Conservation (phyloP, 2,797 vertebrate species). For the Sparidentex hasta region DNA sequence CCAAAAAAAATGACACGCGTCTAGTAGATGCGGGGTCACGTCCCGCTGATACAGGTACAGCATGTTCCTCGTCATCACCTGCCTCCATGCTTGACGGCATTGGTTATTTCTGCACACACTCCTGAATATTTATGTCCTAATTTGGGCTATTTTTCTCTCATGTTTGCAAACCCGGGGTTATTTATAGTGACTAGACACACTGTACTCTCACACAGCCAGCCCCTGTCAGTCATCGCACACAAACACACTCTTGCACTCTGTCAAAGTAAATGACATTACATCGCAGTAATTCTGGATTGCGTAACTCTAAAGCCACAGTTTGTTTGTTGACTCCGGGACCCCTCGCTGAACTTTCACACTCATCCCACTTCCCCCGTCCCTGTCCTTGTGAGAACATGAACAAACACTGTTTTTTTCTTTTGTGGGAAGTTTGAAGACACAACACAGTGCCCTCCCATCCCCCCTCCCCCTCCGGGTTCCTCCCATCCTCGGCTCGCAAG, state of each 20-base stretch:
- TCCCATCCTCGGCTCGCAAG: slow-evolving; percentile 45
- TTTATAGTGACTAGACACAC: slow-evolving; percentile 70
- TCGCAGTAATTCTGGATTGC: slow-evolving; percentile 54
- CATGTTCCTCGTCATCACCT: slow-evolving; percentile 48
- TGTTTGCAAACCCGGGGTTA: slow-evolving; percentile 66
- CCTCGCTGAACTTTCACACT: slow-evolving; percentile 69
- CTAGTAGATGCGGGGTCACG: slow-evolving; percentile 17
- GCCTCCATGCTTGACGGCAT: slow-evolving; percentile 39
- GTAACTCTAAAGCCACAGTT: slow-evolving; percentile 54
- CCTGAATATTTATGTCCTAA: slow-evolving; percentile 69
- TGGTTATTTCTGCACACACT: slow-evolving; percentile 58
- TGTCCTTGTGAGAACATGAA: slow-evolving; percentile 74
- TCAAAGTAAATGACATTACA: slow-evolving; percentile 49
- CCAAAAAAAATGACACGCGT: slow-evolving; percentile 9
- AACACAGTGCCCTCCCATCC: slow-evolving; percentile 2
- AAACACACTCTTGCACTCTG: slow-evolving; percentile 38
- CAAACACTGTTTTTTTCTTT: slow-evolving; percentile 71
- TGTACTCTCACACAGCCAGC: slow-evolving; percentile 57
- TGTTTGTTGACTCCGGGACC: slow-evolving; percentile 70
- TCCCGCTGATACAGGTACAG: slow-evolving; percentile 29
- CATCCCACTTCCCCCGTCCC: slow-evolving; percentile 41
- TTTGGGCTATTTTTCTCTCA: slow-evolving; percentile 66
- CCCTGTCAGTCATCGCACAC: slow-evolving; percentile 55
- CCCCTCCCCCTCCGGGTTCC: slow-evolving; percentile 26
- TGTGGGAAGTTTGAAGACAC: slow-evolving; percentile 67